Base-by-base conservation (phyloP, 2,888 invertebrate species). In the Xanthia icteritia region DNA sequence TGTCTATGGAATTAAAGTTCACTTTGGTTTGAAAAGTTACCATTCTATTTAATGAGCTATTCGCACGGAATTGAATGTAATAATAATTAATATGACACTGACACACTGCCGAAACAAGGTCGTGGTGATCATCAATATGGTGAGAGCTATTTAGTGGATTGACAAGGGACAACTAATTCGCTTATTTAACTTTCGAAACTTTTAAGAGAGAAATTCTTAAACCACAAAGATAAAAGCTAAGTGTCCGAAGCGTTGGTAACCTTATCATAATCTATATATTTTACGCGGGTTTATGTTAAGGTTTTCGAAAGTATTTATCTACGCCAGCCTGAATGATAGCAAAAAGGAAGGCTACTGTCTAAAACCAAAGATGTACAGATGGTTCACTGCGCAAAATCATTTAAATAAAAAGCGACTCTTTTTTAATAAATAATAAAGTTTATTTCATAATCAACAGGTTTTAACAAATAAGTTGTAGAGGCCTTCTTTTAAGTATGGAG, bases 61-160 rank as follows among this genome's bases (percentile, higher is more conserved):
- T 64, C 36, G 36, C 17, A 73, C 54, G 13, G 60, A 48, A 36
- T 66, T 51, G 3, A 66, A 61, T 77, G 11, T 42, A 60, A 78
- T 31, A 60, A 78, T 79, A 39, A 79, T 79, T 66, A 61, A 54
- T 79, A 31, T 75, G 82, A 66, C 75, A 75, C 51, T 78, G 81
- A 81, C 42, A 23, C 15, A 65, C 42, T 54, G 42, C 23, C 39
- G 23, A 39, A 17, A 66, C 65, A 60, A 73, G 74, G 51, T 36
- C 36, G 42, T 13, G 20, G 51, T 36, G 66, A 36, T 54, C 36
- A 60, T 79, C 65, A 36, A 45, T 79, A 42, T 20, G 15, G 15
- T 56, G 39, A 42, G 56, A 23, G 51, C 17, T 61, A 69, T 58
- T 15, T 58, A n/a, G n/a, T 13, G 13, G 20, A 51, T 51, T 51